phyloP scores from a whole-genome alignment of 2,888 invertebrate species.

The Tuberolachnus salignus region DNA sequence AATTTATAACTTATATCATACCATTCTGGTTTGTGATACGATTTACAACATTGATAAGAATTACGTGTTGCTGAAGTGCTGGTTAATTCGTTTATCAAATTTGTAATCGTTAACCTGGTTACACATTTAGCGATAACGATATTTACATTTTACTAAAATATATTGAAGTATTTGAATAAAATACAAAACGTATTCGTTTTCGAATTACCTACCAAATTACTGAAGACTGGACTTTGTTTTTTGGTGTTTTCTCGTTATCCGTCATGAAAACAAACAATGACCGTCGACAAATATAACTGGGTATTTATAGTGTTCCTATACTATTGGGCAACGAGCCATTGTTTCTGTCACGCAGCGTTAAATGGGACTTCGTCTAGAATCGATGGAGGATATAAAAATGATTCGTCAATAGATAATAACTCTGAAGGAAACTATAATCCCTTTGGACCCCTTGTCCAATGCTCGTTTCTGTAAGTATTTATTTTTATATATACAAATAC shows the following conservation, averaged over 20 bases:
- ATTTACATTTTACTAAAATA: no score
- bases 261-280: conserved; percentile 18
- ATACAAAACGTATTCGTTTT: no score
- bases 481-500: neutral
- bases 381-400: conserved; percentile 23
- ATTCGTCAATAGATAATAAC: conserved; percentile 37
- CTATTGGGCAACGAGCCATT: neutral
- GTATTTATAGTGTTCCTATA: neutral
- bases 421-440: conserved; percentile 66
- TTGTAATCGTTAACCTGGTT: no score
- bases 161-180: no score
- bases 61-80: neutral
- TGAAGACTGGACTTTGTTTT: no score
- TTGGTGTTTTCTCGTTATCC: neutral
- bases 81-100: no score
- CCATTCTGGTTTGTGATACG: no score
- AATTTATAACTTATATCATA: neutral
- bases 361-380: conserved; percentile 22
- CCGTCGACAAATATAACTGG: neutral
- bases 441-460: conserved; percentile 73
- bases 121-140: no score
- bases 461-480: conserved; percentile 72
- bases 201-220: no score
- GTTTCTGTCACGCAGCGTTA: neutral
- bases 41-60: neutral